Conservation (phyloP, 2,113 vertebrate species). For the Cepphus grylle region DNA sequence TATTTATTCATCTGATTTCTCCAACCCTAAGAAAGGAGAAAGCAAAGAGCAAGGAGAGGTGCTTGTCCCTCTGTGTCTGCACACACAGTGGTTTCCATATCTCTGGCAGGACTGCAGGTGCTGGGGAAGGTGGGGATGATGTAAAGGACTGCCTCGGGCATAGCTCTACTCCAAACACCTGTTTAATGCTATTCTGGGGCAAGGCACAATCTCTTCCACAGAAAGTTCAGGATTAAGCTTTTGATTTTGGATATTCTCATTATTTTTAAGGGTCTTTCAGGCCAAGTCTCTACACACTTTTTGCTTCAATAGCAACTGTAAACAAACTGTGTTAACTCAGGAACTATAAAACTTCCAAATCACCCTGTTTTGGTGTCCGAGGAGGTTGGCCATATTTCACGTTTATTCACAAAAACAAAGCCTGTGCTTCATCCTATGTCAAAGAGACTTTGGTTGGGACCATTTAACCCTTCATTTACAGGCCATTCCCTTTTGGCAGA, state of each 20-base stretch:
- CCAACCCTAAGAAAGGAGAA: neutral
- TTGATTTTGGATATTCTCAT: neutral
- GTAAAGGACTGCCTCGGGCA: neutral
- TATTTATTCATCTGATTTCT: neutral
- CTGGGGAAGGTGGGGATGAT: neutral
- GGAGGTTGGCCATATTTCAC: neutral
- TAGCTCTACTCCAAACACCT: neutral
- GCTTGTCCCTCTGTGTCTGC: neutral
- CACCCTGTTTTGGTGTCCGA: neutral
- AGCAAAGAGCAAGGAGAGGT: neutral
- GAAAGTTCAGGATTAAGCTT: neutral
- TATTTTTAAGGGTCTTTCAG: neutral
- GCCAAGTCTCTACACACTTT: neutral
- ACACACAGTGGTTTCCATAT: neutral
- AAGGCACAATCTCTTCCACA: neutral
- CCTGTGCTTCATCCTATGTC: rapidly evolving
- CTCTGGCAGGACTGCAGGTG: neutral
- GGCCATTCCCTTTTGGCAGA: neutral
- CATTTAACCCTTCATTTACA: neutral
- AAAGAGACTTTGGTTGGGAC: neutral
- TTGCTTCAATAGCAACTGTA: neutral
- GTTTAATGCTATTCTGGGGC: no score
- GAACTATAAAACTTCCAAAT: neutral
- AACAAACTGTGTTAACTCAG: neutral
- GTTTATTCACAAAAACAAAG: neutral